These are phyloP conservation scores for Drosophila orena DNA, from an alignment of 1,140 invertebrate genomes.

Conservation along the genomic window DNA sequence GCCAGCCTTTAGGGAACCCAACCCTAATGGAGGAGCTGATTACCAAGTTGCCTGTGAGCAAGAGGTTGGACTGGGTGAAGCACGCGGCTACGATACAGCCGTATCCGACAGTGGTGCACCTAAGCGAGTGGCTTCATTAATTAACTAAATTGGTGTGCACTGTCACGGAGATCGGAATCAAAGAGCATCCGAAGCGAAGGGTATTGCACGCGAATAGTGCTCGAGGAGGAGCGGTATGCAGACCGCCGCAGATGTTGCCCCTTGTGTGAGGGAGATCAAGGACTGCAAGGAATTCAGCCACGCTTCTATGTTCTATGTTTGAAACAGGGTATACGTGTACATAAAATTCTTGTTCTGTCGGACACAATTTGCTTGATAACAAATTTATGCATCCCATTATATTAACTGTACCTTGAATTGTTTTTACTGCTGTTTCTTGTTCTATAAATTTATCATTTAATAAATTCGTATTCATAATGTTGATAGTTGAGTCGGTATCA, in stretches of 20 bases:
- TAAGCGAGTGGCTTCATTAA: neutral
- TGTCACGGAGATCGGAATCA: neutral
- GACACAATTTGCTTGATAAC: too few relatives aligned
- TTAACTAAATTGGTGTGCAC: constrained; percentile 2
- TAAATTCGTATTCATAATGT: too few relatives aligned
- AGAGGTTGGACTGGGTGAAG: constrained; percentile 12
- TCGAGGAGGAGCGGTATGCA: neutral
- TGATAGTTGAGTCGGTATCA: too few relatives aligned
- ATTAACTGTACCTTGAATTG: too few relatives aligned
- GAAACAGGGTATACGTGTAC: too few relatives aligned
- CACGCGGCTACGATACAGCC: neutral
- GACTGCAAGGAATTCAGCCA: constrained; percentile 12
- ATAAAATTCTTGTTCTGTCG: too few relatives aligned
- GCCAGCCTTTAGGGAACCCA: neutral
- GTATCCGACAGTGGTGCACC: constrained; percentile 4
- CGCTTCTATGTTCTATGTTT: neutral
- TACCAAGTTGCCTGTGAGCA: neutral
- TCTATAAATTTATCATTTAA: too few relatives aligned
- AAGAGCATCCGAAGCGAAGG: neutral
- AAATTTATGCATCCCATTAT: too few relatives aligned
- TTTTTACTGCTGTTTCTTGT: too few relatives aligned
- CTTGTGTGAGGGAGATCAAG: neutral
- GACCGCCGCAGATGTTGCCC: neutral
- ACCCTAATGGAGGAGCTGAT: constrained; percentile 15
- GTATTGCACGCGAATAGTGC: neutral